phyloP scores from a whole-genome alignment of 2,113 vertebrate genomes.

The Dicentrarchus labrax region DNA sequence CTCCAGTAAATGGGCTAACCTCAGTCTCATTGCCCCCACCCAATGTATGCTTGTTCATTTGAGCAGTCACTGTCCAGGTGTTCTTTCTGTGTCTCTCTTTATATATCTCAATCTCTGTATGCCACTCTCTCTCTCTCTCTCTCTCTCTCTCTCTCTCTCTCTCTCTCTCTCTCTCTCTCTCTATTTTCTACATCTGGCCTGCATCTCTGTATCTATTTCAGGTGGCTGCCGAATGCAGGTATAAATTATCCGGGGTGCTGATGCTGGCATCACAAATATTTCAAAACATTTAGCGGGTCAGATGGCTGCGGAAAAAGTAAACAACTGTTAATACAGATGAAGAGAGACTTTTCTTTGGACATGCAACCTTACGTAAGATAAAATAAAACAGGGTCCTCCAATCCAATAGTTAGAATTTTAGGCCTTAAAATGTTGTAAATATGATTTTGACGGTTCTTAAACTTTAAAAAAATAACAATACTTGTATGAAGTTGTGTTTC shows the following conservation, averaged over 20 bases:
- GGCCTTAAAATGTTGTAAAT: no score
- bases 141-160: neutral
- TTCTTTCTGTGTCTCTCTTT: neutral
- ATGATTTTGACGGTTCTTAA: no score
- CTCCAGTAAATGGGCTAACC: constrained; percentile 4
- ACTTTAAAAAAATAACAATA: no score
- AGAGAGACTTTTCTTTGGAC: neutral
- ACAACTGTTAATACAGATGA: neutral
- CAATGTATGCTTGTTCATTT: neutral
- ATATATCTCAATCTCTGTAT: neutral
- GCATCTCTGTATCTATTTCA: constrained; percentile 17
- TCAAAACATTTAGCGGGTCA: constrained; percentile 9
- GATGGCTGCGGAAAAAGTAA: neutral
- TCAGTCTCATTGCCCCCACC: neutral
- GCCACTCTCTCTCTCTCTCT: neutral
- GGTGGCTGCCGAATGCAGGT: constrained; percentile 6
- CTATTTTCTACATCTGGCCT: neutral
- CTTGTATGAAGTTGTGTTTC: no score
- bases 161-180: neutral
- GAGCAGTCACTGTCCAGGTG: neutral
- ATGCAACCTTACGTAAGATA: no score
- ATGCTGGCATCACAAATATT: constrained; percentile 28
- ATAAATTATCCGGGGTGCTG: constrained; percentile 22
- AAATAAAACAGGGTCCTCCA: no score
- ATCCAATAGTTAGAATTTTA: no score